Evolutionary conservation across 2,113 vertebrate species (phyloP), one percentile per base, ranked within the genome.

Genomic region (Pangasianodon gigas): DNA sequence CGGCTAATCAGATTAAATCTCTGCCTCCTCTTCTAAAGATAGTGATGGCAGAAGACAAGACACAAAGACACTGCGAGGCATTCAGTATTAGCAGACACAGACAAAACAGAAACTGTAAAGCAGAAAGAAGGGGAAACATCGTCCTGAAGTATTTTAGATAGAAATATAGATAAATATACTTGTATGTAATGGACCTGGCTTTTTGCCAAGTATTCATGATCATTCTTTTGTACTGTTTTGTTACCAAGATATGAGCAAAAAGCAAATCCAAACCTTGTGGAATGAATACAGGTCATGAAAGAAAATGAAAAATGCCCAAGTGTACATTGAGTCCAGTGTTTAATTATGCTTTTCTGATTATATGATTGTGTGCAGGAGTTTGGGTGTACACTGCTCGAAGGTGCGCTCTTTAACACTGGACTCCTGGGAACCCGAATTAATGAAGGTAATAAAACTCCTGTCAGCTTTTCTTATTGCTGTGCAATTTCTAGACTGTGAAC

Each of bases 361-460:
- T 58, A 71, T 77, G 41, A 79, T 44, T 93, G 81, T 88, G 87
- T 48, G 88, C 90, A 99, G 98, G 97, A 99, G 98, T 96, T 96
- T 99, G 89, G 98, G 98, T 21, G 98, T 99, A 90, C 98, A 99
- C 89, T 98, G 98, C 93, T 99, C 98, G 77, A 99, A 99, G 96
- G 98, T 99, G 51, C 97, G 98, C 44, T 99, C 98, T 88, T 95
- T 99, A 95, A 99, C 98, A 0, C 93, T 99, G 90, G 98, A 99
- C 93, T 97, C 97, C 0, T 99, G 98, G 98, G 98, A 99, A 89
- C 98, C 98, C 83, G 98, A 99, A 93, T 96, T 99, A 89, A 95
- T 99, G 51, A 99, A 99, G 97, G 98, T 99, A 94, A 41, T 46
- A 79, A 32, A 56, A 11, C 3, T 11, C 51, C 24, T 18, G 51